These are phyloP conservation scores for Forbesichthys agassizii DNA, from an alignment of 2,113 vertebrate species.

Conservation along the genomic window DNA sequence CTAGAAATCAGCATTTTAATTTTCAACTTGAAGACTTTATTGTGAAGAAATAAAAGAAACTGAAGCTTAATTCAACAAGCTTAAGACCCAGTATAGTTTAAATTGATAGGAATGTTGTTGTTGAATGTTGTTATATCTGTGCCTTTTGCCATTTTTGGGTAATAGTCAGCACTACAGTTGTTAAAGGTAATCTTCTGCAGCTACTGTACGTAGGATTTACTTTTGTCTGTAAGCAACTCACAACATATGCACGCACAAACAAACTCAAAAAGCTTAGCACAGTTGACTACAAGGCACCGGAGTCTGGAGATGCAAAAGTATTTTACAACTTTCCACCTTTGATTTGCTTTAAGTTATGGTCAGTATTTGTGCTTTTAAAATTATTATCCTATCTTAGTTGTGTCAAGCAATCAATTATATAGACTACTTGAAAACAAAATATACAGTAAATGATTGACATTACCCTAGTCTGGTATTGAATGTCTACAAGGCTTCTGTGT, in stretches of 20 bases:
- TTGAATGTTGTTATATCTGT: conserved; percentile 70
- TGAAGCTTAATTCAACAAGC: conserved; percentile 33
- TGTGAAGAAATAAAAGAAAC: conserved; percentile 26
- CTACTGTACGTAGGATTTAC: conserved; percentile 50
- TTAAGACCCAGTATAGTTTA: conserved; percentile 55
- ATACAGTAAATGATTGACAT: conserved; percentile 21
- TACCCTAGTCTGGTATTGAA: conserved; percentile 39
- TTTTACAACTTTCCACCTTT: conserved; percentile 9
- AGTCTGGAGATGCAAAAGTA: conserved; percentile 36
- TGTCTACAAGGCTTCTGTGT: conserved; percentile 21
- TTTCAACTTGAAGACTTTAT: conserved; percentile 52
- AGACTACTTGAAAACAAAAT: conserved; percentile 43
- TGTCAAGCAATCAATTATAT: conserved; percentile 32
- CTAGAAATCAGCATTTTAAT: conserved; percentile 61
- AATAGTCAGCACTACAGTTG: conserved; percentile 64
- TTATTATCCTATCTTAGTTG: conserved; percentile 30
- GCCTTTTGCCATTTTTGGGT: conserved; percentile 69
- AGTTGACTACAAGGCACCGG: conserved; percentile 48
- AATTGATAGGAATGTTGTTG: conserved; percentile 70
- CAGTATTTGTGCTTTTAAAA: conserved; percentile 37
- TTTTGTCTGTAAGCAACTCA: conserved; percentile 33
- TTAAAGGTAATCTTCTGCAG: conserved; percentile 63
- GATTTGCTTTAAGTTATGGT: conserved; percentile 27
- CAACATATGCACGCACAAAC: conserved; percentile 16
- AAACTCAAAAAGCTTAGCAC: conserved; percentile 33